Percentiles rank a stretch among this genome's conserved stretches.
phyloP scores from a whole-genome alignment of 2,888 invertebrate species.

The Trissolcus brochymenae region DNA sequence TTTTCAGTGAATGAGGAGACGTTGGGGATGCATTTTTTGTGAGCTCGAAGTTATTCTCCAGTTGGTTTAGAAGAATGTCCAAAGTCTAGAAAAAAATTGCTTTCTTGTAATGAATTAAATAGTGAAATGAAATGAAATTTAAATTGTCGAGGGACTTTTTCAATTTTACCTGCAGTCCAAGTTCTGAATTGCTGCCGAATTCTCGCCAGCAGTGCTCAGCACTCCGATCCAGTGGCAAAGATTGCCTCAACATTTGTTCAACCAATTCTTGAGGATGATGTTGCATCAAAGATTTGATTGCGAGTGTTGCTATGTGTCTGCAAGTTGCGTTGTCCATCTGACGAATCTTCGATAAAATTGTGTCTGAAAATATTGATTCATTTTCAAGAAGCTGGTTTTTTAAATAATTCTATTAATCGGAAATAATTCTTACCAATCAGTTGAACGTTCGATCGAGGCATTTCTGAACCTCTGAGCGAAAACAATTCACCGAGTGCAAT shows the following conservation, averaged over 20 bases:
- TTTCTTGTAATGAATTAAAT: not conserved
- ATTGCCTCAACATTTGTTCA: slow-evolving; percentile 68
- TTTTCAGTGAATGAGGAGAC: slow-evolving; percentile 57
- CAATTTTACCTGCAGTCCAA: slow-evolving; percentile 62
- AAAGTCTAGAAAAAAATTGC: slow-evolving; percentile 59
- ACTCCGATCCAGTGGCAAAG: slow-evolving; percentile 68
- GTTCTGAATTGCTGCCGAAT: slow-evolving; percentile 64
- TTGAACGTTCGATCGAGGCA: slow-evolving; percentile 67
- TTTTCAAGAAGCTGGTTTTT: not conserved
- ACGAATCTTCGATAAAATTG: slow-evolving; percentile 68
- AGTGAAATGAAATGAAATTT: not conserved
- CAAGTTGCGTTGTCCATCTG: slow-evolving; percentile 70
- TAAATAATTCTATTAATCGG: not conserved
- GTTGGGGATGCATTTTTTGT: slow-evolving; percentile 57
- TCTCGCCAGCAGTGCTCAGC: slow-evolving; percentile 71
- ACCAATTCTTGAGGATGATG: slow-evolving; percentile 69
- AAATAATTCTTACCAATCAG: slow-evolving; percentile 63
- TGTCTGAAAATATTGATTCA: slow-evolving; percentile 60
- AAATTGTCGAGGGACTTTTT: not conserved
- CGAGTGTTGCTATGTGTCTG: slow-evolving; percentile 63
- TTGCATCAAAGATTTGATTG: slow-evolving; percentile 65
- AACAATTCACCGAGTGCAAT: slow-evolving; percentile 68
- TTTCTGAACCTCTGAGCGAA: slow-evolving; percentile 67
- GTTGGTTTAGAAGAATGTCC: slow-evolving; percentile 63
- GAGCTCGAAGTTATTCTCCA: slow-evolving; percentile 66